Percentiles rank a stretch among this genome's conserved stretches.
phyloP scores from a whole-genome alignment of 2,797 vertebrate genomes.

The Rhabdomys pumilio region DNA sequence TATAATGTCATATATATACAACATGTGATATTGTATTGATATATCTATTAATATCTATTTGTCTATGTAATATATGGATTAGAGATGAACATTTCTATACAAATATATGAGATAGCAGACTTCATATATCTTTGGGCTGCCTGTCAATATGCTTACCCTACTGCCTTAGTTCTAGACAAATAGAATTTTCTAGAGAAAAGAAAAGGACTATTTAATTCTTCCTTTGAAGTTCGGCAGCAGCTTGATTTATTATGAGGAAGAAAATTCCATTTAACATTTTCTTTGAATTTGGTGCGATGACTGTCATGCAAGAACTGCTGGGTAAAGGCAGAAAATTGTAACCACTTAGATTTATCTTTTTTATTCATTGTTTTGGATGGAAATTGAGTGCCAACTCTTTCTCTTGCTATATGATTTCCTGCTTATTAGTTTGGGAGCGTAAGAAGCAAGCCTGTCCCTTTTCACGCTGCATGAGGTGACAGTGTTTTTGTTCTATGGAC shows the following conservation, averaged over 20 bases:
- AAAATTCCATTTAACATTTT: constrained; percentile 58
- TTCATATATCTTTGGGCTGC: neutral
- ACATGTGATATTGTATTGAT: neutral
- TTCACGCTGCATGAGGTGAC: neutral
- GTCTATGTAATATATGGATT: neutral
- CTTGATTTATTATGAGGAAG: constrained; percentile 65
- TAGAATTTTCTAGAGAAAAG: constrained; percentile 1
- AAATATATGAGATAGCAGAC: neutral
- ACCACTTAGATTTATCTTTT: neutral
- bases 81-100: neutral
- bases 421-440: neutral
- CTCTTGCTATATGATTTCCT: neutral
- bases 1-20: neutral
- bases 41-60: neutral
- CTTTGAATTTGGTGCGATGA: constrained; percentile 41
- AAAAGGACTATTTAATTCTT: constrained; percentile 22
- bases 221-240: constrained; percentile 56
- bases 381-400: neutral
- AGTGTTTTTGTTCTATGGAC: neutral
- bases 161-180: neutral
- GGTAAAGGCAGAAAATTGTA: constrained; percentile 49
- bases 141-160: neutral
- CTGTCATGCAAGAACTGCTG: neutral
- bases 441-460: neutral
- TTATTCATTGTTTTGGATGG: constrained; percentile 50